These are phyloP conservation scores for Drosophila ambigua DNA, from an alignment of 1,140 invertebrate genomes.

Conservation along the genomic window DNA sequence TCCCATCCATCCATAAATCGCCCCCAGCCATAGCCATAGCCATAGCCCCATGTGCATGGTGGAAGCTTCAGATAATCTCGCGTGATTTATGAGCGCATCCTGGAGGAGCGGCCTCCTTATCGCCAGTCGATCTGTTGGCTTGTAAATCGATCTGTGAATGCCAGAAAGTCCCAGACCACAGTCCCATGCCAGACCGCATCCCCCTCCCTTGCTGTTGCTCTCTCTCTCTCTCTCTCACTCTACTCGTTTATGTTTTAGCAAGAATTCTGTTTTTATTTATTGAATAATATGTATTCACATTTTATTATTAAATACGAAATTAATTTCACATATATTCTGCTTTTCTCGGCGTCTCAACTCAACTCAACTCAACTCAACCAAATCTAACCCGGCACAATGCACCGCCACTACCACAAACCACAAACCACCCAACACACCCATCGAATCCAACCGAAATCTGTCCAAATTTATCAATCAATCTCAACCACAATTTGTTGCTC, in stretches of 20 bases:
- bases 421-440: not conserved
- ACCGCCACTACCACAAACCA: not conserved
- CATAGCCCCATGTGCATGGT: conserved; percentile 11
- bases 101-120: conserved; percentile 35
- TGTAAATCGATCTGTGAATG: conserved; percentile 29
- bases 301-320: not conserved
- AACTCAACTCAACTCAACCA: too few relatives aligned
- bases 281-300: conserved; percentile 10
- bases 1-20: conserved; percentile 30
- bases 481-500: conserved; percentile 51
- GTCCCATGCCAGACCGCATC: conserved; percentile 7
- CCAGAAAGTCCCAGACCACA: not conserved
- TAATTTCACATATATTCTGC: conserved; percentile 6
- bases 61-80: conserved; percentile 37
- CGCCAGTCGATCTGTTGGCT: conserved; percentile 28
- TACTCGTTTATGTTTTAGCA: not conserved
- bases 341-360: conserved; percentile 12
- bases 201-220: conserved; percentile 7
- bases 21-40: conserved; percentile 7
- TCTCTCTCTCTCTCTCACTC: not conserved
- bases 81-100: conserved; percentile 57
- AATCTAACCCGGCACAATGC: too few relatives aligned
- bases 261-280: not conserved
- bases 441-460: conserved; percentile 4
- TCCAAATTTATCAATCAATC: conserved; percentile 31